Base-by-base conservation (phyloP, 2,797 vertebrate species). In the Xiphophorus birchmanni region DNA sequence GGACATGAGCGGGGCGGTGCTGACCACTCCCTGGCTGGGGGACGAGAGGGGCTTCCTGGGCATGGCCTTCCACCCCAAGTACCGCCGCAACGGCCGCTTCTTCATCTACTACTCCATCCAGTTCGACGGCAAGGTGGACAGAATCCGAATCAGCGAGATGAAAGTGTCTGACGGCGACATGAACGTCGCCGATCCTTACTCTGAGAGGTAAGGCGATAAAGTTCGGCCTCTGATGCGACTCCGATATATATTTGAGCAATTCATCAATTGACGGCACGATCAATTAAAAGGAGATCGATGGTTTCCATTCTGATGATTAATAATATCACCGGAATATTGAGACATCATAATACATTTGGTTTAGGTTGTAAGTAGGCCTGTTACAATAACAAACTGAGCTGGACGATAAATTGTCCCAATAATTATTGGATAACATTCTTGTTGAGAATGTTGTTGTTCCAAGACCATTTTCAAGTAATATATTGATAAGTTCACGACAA, bases 11-110 rank as follows among this genome's bases (percentile, higher is more conserved):
- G 96, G 89, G 0, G 90, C 92, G 3, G 96, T 97, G 80, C 78
- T 97, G 91, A 96, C 96, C 69, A 96, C 95, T 0, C 95, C 91
- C 0, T 96, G 97, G 97, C 79, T 95, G 29, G 97, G 96, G 13
- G 97, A 98, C 32, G 97, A 97, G 90, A 95, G 96, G 23, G 97
- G 96, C 6, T 97, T 98, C 86, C 89, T 98, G 81, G 96, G 96
- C 4, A 93, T 98, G 94, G 96, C 95, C 69, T 97, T 98, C 77
- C 97, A 98, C 21, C 96, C 96, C 2, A 88, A 88, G 54, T 96
- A 97, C 90, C 89, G 84, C 26, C 44, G 77, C 83, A 98, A 97
- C 0, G 90, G 96, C 5, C 96, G 95, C 79, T 96, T 99, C 89
- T 99, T 95, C 76, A 91, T 98, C 82, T 97, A 96, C 90, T 97